phyloP scores from a whole-genome alignment of 2,113 vertebrate genomes.

The Tympanuchus pallidicinctus region DNA sequence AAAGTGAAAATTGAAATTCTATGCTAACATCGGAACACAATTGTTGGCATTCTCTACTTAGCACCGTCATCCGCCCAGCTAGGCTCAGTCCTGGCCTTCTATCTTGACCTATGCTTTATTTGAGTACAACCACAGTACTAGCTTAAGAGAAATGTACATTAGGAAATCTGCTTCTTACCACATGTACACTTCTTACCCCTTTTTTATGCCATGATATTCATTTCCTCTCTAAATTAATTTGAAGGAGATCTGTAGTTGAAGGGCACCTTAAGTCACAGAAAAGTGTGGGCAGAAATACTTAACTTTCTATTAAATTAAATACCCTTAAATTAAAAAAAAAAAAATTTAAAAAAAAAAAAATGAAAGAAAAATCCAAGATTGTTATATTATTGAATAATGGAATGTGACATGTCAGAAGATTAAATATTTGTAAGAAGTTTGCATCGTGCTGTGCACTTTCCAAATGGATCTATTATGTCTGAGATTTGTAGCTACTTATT shows the following conservation, averaged over 20 bases:
- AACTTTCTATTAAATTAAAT: background rate
- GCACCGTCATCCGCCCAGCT: background rate
- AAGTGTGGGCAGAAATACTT: background rate
- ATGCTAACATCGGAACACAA: fast-evolving
- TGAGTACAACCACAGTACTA: fast-evolving
- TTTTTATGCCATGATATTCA: background rate
- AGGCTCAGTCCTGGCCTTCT: background rate
- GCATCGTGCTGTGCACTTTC: background rate
- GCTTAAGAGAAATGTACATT: background rate
- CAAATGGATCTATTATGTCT: slow-evolving; percentile 53
- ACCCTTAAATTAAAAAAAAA: background rate
- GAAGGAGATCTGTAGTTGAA: background rate
- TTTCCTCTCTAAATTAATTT: background rate
- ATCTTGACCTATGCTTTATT: background rate
- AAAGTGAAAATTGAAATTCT: background rate
- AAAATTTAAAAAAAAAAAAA: background rate
- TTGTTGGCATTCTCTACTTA: fast-evolving
- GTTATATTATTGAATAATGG: slow-evolving; percentile 28
- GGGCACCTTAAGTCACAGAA: background rate
- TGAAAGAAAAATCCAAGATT: background rate
- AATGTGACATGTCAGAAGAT: slow-evolving; percentile 10
- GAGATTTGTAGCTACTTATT: slow-evolving; percentile 44
- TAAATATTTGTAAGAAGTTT: slow-evolving; percentile 61
- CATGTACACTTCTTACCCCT: background rate
- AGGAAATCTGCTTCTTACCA: background rate